These are phyloP conservation scores for Drosophila willistoni DNA, from an alignment of 1,140 invertebrate species.

Conservation along the genomic window DNA sequence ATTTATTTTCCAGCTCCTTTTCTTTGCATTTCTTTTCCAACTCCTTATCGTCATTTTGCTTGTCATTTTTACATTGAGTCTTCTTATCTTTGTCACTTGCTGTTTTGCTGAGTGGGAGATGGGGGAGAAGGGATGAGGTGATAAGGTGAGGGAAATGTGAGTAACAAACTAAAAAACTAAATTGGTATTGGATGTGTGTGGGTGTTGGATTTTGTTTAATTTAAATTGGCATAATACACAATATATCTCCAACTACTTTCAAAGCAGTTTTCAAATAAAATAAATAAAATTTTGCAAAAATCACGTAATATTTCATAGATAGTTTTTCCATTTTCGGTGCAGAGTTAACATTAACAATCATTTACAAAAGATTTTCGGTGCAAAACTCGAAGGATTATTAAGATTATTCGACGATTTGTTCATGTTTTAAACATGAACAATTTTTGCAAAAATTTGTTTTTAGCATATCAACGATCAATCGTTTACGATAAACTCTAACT, in stretches of 20 bases:
- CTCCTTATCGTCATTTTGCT: not conserved
- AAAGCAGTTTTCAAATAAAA: conserved; percentile 58
- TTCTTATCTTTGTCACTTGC: conserved; percentile 4
- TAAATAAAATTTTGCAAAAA: conserved; percentile 61
- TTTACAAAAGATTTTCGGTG: conserved; percentile 36
- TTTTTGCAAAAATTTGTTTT: conserved; percentile 59
- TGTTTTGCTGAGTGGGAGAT: not conserved
- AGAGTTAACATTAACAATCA: conserved; percentile 52
- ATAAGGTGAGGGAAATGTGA: not conserved
- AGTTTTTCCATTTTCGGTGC: conserved; percentile 50
- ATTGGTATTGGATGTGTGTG: conserved; percentile 13
- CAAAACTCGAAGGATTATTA: conserved; percentile 45
- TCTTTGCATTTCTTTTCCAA: not conserved
- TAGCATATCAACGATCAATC: conserved; percentile 42
- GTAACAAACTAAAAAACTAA: not conserved
- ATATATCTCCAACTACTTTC: conserved; percentile 47
- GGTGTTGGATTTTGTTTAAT: conserved; percentile 65
- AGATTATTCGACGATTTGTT: conserved; percentile 16
- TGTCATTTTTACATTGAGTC: not conserved
- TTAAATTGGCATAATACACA: conserved; percentile 71
- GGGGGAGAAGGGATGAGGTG: not conserved
- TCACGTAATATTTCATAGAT: conserved; percentile 42
- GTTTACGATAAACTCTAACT: conserved; percentile 48
- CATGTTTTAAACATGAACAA: conserved; percentile 50
- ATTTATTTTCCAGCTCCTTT: conserved; percentile 9